Percentiles rank a stretch among this genome's conserved stretches.
phyloP scores from a whole-genome alignment of 2,797 vertebrate genomes.

The Loriculus beryllinus region DNA sequence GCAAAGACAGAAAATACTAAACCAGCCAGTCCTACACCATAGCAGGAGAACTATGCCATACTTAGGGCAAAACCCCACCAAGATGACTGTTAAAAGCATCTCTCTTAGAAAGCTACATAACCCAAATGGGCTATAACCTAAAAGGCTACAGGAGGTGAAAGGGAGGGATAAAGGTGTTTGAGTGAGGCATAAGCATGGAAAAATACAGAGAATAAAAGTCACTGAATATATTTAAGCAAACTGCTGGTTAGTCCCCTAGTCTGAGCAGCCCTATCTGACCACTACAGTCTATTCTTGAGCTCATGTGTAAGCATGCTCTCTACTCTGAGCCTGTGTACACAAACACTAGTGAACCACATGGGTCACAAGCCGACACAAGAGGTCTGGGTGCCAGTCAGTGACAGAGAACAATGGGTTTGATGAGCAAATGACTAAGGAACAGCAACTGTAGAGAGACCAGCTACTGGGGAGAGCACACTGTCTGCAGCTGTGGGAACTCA shows the following conservation, averaged over 20 bases:
- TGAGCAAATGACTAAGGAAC: background rate
- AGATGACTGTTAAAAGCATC: background rate
- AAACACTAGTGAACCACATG: background rate
- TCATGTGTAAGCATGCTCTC: background rate
- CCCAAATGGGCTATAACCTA: no score
- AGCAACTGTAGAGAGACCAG: background rate
- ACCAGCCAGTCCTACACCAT: background rate
- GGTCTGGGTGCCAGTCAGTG: background rate
- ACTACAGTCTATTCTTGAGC: background rate
- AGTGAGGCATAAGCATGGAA: background rate
- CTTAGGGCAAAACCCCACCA: background rate
- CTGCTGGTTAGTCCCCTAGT: background rate
- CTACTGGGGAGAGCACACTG: fast-evolving
- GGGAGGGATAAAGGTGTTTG: background rate
- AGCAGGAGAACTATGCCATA: background rate
- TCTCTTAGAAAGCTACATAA: background rate
- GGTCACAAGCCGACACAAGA: background rate
- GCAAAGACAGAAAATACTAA: background rate
- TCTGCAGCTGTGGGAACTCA: background rate
- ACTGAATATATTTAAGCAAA: background rate
- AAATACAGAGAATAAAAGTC: background rate
- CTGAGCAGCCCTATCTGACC: background rate
- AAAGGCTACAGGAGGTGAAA: background rate
- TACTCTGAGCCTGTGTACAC: background rate
- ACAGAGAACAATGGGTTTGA: background rate